These are phyloP conservation scores for Xiphydria camelus DNA, from an alignment of 2,888 invertebrate species.

Conservation along the genomic window DNA sequence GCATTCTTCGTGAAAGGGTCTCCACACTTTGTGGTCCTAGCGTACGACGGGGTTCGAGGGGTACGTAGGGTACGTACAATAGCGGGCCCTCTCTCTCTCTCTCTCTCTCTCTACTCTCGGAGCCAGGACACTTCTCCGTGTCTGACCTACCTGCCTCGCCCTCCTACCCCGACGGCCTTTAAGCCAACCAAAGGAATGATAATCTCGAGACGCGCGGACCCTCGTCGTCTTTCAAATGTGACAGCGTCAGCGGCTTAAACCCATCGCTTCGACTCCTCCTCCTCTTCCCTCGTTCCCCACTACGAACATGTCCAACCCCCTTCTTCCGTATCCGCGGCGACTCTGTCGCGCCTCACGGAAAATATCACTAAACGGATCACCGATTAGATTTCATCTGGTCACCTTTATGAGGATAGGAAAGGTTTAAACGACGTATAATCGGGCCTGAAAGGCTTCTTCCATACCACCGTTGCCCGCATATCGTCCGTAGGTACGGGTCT, in stretches of 20 bases:
- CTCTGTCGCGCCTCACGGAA: slow-evolving; percentile 16
- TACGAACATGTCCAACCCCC: background rate
- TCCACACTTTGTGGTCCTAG: no score
- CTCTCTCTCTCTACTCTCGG: no score
- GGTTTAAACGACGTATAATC: no score
- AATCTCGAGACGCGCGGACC: slow-evolving; percentile 33
- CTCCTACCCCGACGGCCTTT: slow-evolving; percentile 33
- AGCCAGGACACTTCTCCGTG: no score
- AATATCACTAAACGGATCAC: slow-evolving; percentile 41
- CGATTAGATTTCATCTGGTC: slow-evolving; percentile 44
- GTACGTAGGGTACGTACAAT: no score
- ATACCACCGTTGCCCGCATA: no score
- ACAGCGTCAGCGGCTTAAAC: slow-evolving; percentile 40
- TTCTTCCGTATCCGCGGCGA: slow-evolving; percentile 2
- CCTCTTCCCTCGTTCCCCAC: slow-evolving; percentile 3
- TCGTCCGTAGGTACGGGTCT: no score
- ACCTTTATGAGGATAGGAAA: slow-evolving; percentile 37
- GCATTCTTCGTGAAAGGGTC: slow-evolving; percentile 39
- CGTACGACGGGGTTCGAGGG: no score
- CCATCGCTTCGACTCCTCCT: slow-evolving; percentile 18
- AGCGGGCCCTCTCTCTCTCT: no score
- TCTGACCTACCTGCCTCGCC: no score
- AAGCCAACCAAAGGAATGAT: slow-evolving; percentile 24
- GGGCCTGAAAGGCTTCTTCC: no score
- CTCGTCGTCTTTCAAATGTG: slow-evolving; percentile 22